Conservation (phyloP, 2,113 vertebrate genomes). For the Ophthalmolycus amberensis region DNA sequence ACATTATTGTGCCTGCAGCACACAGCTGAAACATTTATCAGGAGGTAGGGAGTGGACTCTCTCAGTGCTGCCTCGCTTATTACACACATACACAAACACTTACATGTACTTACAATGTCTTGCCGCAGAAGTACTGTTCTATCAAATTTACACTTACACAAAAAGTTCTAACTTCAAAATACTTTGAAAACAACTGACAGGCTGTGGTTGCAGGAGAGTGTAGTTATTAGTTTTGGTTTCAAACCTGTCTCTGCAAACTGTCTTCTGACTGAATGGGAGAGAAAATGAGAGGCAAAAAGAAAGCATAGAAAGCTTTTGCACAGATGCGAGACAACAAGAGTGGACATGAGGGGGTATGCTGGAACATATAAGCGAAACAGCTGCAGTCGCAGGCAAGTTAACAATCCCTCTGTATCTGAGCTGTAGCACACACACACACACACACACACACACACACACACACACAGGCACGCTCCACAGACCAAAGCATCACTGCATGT, state of each 20-base stretch:
- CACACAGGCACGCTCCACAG: neutral
- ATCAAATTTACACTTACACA: neutral
- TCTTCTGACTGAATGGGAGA: neutral
- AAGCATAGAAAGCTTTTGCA: neutral
- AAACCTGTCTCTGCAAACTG: constrained; percentile 7
- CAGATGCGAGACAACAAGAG: neutral
- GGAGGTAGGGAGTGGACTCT: constrained; percentile 3
- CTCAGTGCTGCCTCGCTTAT: neutral
- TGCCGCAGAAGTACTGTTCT: neutral
- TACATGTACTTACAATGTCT: neutral
- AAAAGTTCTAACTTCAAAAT: neutral
- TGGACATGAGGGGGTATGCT: neutral
- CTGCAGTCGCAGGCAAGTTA: neutral
- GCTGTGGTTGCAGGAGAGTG: neutral
- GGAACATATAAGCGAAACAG: neutral
- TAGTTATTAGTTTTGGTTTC: constrained; percentile 14
- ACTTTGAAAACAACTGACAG: neutral
- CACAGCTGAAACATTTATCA: constrained; percentile 28
- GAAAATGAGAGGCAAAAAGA: neutral
- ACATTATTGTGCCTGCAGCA: constrained; percentile 24
- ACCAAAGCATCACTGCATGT: neutral
- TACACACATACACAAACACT: neutral
- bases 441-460: too few species aligned
- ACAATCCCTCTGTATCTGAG: neutral
- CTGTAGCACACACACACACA: neutral